Base-by-base conservation (phyloP, 2,113 vertebrate species). In the Xenopus laevis region DNA sequence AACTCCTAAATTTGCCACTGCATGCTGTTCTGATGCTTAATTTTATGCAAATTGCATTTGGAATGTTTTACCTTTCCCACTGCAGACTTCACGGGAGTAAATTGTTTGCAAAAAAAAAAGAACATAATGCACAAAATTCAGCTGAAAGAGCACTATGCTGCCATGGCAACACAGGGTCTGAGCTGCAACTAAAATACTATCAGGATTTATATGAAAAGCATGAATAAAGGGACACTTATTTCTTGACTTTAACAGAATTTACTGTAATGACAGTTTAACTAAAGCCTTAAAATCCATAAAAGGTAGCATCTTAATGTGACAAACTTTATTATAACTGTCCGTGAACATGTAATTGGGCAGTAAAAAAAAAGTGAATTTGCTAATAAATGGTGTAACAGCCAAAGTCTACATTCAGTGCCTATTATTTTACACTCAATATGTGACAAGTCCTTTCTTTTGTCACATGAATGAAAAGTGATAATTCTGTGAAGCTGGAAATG, bases 81-180 rank as follows among this genome's bases (percentile, higher is more conserved):
- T 50, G 53, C 11, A 61, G 58, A 52, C 17, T 68, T 30, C 58
- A 17, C 57, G 10, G 16, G 23, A 21, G 66, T 68, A 47, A 18
- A 50, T 44, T 63, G 8, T 20, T 45, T 60, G n/a, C 44, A 33
- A 33, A 40, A 27, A 4, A 27, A 40, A 30, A 27, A 40, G 21
- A 68, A 58, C 27, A 65, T 65, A 76, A 53, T 53, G 59, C 33
- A 55, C 47, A 63, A 59, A 76, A 76, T 69, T 68, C 46, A 76
- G 47, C 47, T 63, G 50, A 60, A 76, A 21, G 46, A 55, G 58
- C 47, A 44, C 47, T 13, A 50, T 76, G 73, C 59, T 76, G 27
- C 73, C 73, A 76, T 76, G 62, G 73, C 58, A 76, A 76, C 73
- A 21, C 12, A 12, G 53, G 17, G 61, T 52, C 58, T 69, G n/a